Evolutionary conservation across 2,888 invertebrate genomes (phyloP), one percentile per base, ranked within the genome.

Genomic region (Lydus trimaculatus): DNA sequence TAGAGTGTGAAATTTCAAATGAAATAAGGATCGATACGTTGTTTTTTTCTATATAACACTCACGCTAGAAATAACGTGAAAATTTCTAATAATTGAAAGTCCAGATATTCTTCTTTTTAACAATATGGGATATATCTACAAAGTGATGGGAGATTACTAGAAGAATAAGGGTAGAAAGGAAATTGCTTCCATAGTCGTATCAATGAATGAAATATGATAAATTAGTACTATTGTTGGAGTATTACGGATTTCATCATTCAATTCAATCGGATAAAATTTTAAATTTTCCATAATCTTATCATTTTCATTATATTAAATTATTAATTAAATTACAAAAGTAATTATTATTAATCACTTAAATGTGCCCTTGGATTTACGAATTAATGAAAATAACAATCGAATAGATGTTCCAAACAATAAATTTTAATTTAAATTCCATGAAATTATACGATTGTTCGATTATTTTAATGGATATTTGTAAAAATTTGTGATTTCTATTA

Each of bases 181-280:
- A 69, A 69, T 69, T 69, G 63, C 65, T 56, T 65, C 63, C 25
- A 56, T 61, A 56, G 2, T 69, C 59, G 65, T 65, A 63, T 65
- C 39, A 66, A 69, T 69, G 63, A 66, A 69, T 69, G 60, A 61
- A 61, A 69, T 62, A 69, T 69, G 65, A 67, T 64, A 67, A 67
- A 67, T 67, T 67, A 63, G 28, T 15, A 61, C 56, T 28, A 67
- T 67, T 67, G 64, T 67, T 64, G 28, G 1, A n/a, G 61, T 52
- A 64, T 67, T 67, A 61, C 25, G n/a, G 2, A 15, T 28, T 56
- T 28, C 28, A 15, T 28, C 28, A 15, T 56, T 28, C 56, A 15
- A 56, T 15, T 56, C 7, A 56, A 56, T 56, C 11, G 20, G 13
- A 52, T 9, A 20, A 25, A 25, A 17, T 17, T 7, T 28, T 4